phyloP scores from a whole-genome alignment of 2,113 vertebrate species.

The Pseudolaguvia tuberculata region DNA sequence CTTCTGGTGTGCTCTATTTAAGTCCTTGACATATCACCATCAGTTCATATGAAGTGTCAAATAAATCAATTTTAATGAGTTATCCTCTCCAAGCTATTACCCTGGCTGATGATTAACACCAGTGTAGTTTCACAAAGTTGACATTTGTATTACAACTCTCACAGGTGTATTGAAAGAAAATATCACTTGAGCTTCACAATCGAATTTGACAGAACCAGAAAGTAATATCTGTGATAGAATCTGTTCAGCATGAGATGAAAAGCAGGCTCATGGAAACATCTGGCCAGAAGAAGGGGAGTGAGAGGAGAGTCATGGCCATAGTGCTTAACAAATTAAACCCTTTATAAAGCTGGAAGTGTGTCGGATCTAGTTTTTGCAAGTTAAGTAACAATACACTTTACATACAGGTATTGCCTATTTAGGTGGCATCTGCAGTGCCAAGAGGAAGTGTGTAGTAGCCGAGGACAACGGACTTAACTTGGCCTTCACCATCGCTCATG shows the following conservation, averaged over 20 bases:
- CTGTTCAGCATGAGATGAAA: conserved; percentile 17
- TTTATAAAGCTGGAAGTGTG: background rate
- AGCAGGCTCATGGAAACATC: conserved; percentile 29
- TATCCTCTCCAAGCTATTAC: background rate
- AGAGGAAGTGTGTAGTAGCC: conserved; percentile 91
- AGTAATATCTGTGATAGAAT: background rate
- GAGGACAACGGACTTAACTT: conserved; percentile 96
- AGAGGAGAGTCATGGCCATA: background rate
- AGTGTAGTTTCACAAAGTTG: conserved; percentile 20
- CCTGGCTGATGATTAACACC: background rate
- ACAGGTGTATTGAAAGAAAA: conserved; percentile 10
- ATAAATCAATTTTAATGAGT: background rate
- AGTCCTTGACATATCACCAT: background rate
- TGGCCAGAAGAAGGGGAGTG: background rate
- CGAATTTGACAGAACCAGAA: conserved; percentile 4
- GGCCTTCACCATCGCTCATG: conserved; percentile 98
- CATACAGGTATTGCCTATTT: conserved; percentile 90
- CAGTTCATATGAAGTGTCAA: background rate
- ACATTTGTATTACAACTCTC: conserved; percentile 22
- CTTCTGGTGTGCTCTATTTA: background rate
- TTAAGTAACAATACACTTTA: conserved; percentile 3
- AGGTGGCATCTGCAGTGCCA: conserved; percentile 88
- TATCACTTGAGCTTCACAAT: background rate
- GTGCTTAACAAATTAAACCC: conserved; percentile 17
- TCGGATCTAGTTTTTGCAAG: background rate